Evolutionary conservation across 2,797 vertebrate genomes (phyloP).

Genomic region (Pelobates cultripes): DNA sequence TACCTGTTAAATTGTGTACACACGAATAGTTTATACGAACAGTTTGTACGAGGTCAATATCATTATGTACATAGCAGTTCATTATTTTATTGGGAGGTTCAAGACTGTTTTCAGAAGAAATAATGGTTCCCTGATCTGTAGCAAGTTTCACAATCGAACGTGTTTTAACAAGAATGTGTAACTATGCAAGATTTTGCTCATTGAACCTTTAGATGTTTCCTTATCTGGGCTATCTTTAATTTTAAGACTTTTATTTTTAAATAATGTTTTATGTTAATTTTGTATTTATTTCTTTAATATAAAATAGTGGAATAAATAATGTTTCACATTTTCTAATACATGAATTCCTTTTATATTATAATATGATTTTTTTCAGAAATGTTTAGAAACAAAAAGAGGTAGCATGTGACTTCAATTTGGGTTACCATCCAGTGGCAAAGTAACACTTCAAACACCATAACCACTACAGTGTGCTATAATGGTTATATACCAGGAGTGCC

Average conservation of each 20-base stretch:
- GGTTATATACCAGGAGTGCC: no score
- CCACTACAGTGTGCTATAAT: no score
- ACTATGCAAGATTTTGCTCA: background rate
- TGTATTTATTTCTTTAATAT: background rate
- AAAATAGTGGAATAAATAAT: no score
- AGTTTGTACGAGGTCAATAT: constrained; percentile 28
- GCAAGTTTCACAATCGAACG: constrained; percentile 15
- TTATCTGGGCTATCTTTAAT: background rate
- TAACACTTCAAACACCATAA: no score
- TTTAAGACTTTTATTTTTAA: background rate
- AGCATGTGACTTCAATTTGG: no score
- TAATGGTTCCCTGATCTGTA: constrained; percentile 10
- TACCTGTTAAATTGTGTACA: constrained; percentile 19
- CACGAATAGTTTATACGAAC: constrained; percentile 14
- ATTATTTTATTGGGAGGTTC: constrained; percentile 34
- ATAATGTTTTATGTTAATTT: background rate
- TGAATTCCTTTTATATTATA: no score
- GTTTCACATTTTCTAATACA: no score
- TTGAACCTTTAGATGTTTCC: background rate
- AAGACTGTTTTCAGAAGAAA: constrained; percentile 6
- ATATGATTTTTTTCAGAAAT: no score
- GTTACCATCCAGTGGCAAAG: no score
- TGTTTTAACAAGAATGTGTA: constrained; percentile 11
- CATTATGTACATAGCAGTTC: constrained; percentile 29
- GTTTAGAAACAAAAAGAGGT: no score